Evolutionary conservation across 30 jellyfish, hydroid and myxozoan genomes (phyloP), one percentile per base, ranked within the genome.

Genomic region (Aurelia aurita): DNA sequence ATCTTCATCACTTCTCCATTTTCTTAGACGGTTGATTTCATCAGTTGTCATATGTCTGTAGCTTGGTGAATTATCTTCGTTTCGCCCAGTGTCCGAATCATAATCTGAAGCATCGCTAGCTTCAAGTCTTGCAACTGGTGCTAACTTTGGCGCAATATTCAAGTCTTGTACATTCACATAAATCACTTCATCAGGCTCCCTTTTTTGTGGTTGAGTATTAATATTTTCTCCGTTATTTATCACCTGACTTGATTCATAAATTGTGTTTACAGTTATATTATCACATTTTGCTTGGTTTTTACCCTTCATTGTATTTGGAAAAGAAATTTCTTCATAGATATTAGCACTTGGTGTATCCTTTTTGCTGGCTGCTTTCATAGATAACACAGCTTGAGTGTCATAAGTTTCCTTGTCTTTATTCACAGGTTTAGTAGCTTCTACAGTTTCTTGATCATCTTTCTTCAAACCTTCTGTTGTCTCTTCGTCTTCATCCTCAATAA

Each of bases 41-140:
- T 93, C 98, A 34, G 67, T 49, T 31, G 98, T 87, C 97, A 93
- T 87, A 25, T 80, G 95, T 58, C 97, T 69, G 77, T 74, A 92
- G 49, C 60, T 46, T 14, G 96, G 94, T 5, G 84, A 27, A 32
- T 87, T 96, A 3, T 67, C 80, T 29, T 72, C 76, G 21, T 59
- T 35, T 19, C 89, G 27, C 4, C 79, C 89, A 39, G 67, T 39
- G 62, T 83, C 87, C 19, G 94, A 72, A 32, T 91, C 98, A 64
- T 85, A 81, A 59, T 91, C 98, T 7, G 94, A 77, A 9, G 92
- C 92, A 80, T 83, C 93, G 28, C 84, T 83, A 19, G 86, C 85
- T 19, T 83, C 93, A 31, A 83, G 11, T 57, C 74, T 74, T 27
- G 84, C 76, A 25, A 73, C 91, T 25, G 91, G 79, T n/a, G 91